Percentiles rank a stretch among this genome's conserved stretches.
Evolutionary conservation across 2,113 vertebrate species (phyloP).

Genomic region (Actenoides lindsayi): DNA sequence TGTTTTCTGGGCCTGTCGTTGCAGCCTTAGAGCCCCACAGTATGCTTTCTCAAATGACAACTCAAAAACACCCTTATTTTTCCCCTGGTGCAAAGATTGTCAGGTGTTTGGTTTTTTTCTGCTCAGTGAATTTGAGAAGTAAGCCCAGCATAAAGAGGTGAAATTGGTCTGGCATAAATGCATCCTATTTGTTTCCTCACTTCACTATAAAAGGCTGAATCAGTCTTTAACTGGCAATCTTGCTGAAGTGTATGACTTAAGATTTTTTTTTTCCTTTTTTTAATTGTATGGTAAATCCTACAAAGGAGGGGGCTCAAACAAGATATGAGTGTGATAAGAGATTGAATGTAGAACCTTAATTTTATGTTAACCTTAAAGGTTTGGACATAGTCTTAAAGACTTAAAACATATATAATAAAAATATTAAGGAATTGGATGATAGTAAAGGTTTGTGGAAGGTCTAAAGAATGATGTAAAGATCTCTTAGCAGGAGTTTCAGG

Average conservation of each 20-base stretch:
- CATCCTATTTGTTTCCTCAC: neutral
- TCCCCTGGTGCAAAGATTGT: neutral
- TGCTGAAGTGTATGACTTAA: neutral
- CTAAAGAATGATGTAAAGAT: neutral
- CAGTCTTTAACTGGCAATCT: neutral
- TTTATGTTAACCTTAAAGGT: neutral
- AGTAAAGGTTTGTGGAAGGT: neutral
- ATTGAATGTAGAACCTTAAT: neutral
- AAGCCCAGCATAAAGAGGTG: neutral
- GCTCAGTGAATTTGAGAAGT: neutral
- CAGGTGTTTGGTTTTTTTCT: neutral
- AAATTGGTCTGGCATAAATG: neutral
- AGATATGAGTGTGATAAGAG: accelerated
- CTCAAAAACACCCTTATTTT: neutral
- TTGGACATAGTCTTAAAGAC: neutral
- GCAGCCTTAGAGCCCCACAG: neutral
- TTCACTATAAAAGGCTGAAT: neutral
- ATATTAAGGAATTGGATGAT: neutral
- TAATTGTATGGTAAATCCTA: neutral
- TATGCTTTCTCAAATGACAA: neutral
- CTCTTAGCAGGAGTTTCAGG: neutral
- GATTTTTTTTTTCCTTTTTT: neutral
- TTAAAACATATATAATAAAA: neutral
- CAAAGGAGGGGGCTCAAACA: neutral
- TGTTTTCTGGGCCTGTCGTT: neutral